Percentiles rank a stretch among this genome's conserved stretches.
Evolutionary conservation across 2,797 vertebrate genomes (phyloP).

Genomic region (Morus bassanus): DNA sequence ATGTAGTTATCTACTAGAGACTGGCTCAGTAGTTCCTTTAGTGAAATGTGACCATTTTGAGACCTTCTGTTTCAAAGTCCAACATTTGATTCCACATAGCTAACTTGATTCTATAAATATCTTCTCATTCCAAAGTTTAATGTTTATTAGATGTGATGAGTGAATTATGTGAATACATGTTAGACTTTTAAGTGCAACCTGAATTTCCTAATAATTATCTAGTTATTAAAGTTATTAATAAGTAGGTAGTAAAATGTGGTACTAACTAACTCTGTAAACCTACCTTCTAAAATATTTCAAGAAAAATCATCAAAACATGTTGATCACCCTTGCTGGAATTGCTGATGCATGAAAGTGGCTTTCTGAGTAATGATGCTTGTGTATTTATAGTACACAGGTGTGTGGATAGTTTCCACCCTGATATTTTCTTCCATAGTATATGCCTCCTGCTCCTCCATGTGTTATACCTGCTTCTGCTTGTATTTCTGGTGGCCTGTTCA

Average conservation of each 20-base stretch:
- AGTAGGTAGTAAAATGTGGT: neutral
- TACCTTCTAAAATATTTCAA: neutral
- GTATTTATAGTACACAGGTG: no score
- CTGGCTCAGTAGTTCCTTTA: neutral
- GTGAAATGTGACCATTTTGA: neutral
- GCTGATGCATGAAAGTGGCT: neutral
- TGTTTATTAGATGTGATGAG: neutral
- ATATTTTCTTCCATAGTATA: neutral
- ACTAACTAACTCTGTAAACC: neutral
- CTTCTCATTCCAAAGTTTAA: neutral
- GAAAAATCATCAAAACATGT: neutral
- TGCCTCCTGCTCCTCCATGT: neutral
- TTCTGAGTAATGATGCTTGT: neutral
- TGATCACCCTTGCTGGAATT: neutral
- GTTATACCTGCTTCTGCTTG: neutral
- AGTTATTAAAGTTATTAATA: neutral
- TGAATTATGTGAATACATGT: neutral
- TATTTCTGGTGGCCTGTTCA: neutral
- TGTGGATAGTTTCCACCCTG: neutral
- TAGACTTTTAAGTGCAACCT: neutral
- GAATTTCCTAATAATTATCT: neutral
- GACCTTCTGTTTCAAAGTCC: neutral
- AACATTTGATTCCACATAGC: neutral
- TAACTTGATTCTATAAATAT: neutral
- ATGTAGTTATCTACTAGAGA: neutral